Conservation (phyloP, 2,113 vertebrate genomes). For the Burhinus oedicnemus region DNA sequence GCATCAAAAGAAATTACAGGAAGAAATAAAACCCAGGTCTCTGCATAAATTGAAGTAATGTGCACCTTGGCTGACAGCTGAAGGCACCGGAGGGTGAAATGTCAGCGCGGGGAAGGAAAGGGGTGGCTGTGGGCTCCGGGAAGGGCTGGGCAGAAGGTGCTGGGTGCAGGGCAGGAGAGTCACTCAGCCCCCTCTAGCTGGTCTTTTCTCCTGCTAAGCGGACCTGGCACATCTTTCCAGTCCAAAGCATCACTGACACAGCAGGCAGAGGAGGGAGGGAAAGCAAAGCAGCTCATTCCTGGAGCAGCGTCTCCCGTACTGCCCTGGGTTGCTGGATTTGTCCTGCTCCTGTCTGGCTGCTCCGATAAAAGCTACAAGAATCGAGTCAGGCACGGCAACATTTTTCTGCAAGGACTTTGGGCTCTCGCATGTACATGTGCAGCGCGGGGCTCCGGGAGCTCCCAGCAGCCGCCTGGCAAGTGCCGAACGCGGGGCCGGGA, state of each 20-base stretch:
- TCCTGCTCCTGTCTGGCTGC: background rate
- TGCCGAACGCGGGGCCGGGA: fast-evolving
- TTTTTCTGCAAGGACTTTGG: background rate
- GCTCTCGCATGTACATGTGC: fast-evolving
- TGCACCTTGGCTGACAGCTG: background rate
- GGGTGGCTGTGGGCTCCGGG: fast-evolving
- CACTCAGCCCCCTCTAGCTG: background rate
- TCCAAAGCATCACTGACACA: background rate
- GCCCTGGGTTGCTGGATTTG: background rate
- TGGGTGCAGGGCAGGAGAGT: background rate
- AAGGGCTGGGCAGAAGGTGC: background rate
- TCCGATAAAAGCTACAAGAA: background rate
- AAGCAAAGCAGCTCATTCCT: background rate
- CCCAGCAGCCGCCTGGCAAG: background rate
- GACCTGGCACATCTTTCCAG: background rate
- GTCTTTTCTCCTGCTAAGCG: background rate
- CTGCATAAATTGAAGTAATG: background rate
- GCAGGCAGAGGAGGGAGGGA: background rate
- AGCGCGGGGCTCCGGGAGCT: background rate
- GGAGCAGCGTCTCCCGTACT: fast-evolving
- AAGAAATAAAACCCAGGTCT: background rate
- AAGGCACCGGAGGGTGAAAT: background rate
- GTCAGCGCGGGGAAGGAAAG: background rate
- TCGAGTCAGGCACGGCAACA: background rate
- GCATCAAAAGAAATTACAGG: conserved; percentile 11